Conservation (phyloP, 2,888 invertebrate species). For the Didymodactylos carnosus region DNA sequence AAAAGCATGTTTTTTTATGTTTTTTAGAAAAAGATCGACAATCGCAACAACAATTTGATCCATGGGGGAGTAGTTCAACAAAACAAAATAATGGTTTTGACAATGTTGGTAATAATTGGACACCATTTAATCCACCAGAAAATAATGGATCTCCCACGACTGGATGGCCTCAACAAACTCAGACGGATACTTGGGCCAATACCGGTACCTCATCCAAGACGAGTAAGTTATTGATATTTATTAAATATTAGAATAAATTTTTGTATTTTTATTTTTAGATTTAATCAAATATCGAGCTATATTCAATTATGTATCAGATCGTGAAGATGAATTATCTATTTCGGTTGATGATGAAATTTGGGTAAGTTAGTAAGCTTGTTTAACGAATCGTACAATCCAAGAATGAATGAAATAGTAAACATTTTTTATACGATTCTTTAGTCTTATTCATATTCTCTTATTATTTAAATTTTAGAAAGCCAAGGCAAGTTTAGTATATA, state of each 20-base stretch:
- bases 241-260: not conserved
- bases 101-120: not conserved
- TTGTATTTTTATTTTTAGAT: not conserved
- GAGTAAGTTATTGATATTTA: not conserved
- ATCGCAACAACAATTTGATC: no score
- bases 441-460: no score
- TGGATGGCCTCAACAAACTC: not conserved
- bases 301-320: not conserved
- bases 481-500: no score
- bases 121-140: not conserved
- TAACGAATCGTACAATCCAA: no score
- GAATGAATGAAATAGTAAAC: no score
- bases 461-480: no score
- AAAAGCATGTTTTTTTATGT: not conserved
- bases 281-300: not conserved
- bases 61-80: not conserved
- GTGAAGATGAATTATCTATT: not conserved
- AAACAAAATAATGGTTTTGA: no score
- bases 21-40: no score
- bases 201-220: not conserved
- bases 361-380: no score
- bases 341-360: not conserved
- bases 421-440: no score
- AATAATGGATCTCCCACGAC: not conserved
- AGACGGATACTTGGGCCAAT: not conserved